phyloP scores from a whole-genome alignment of 1,140 invertebrate genomes.

The Drosophila nannoptera region DNA sequence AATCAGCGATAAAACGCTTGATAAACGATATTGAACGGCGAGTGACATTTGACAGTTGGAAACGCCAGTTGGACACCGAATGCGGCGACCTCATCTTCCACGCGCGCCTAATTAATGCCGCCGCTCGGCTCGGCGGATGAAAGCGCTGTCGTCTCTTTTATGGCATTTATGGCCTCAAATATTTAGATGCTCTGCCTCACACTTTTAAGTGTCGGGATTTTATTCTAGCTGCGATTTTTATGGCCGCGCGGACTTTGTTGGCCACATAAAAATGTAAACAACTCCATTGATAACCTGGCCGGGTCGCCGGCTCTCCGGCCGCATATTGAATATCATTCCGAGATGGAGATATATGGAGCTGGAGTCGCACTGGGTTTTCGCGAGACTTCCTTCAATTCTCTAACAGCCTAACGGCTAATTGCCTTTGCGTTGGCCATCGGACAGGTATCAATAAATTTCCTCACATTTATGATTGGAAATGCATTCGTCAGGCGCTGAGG shows the following conservation, averaged over 20 bases:
- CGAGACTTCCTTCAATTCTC: background rate
- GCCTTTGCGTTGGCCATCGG: background rate
- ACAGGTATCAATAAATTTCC: background rate
- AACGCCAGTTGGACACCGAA: constrained; percentile 10
- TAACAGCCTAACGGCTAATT: background rate
- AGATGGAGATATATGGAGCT: too few relatives aligned
- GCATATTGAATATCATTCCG: too few relatives aligned
- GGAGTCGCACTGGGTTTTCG: too few relatives aligned
- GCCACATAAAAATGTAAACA: constrained; percentile 61
- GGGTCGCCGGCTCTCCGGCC: too few relatives aligned
- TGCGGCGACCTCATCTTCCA: constrained; percentile 21
- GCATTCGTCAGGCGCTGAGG: constrained; percentile 1
- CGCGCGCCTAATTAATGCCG: constrained; percentile 32
- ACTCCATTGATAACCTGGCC: constrained; percentile 38
- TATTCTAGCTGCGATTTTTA: constrained; percentile 62
- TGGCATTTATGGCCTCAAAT: constrained; percentile 61
- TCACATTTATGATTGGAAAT: constrained; percentile 22
- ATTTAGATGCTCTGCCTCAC: constrained; percentile 11
- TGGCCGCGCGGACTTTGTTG: constrained; percentile 31
- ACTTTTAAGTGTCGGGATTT: constrained; percentile 66
- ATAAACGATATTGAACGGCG: constrained; percentile 61
- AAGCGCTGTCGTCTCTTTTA: constrained; percentile 36
- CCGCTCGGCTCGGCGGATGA: constrained; percentile 2
- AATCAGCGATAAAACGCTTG: constrained; percentile 52
- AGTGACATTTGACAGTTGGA: constrained; percentile 60